Evolutionary conservation across 1,140 invertebrate species (phyloP), one percentile per base, ranked within the genome.

Genomic region (Drosophila sturtevanti): DNA sequence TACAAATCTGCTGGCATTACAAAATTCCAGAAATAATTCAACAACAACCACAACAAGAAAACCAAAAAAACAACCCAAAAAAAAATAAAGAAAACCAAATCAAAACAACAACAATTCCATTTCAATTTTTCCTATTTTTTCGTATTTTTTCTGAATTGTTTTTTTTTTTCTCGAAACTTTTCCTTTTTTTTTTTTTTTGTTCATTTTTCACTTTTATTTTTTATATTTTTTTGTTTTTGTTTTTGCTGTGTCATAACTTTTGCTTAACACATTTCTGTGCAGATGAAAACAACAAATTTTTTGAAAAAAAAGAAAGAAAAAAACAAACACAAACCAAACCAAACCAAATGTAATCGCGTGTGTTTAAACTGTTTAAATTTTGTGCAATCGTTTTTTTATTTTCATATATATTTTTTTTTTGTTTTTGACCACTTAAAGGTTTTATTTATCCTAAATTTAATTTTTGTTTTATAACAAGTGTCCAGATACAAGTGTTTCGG

Each of bases 331-430:
- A 38, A 34, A 63, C 6, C n/a, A n/a, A 44, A 59, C 14, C 10
- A 62, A 27, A 27, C 59, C 16, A 51, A 73, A 67, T 37, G 5
- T 22, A 14, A 51, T 67, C 80, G 81, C 76, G 79, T 79, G 79
- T 79, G 80, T 54, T 78, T 31, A 64, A 68, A 44, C 14, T 18
- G 41, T 44, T 48, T 38, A 14, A 38, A 4, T 21, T 21, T 48
- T 44, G 41, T 44, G 41, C 38, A 41, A 21, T 38, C 1, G 52
- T 65, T 55, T 79, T 80, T 72, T 72, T 63, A 65, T 67, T 69
- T 54, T 38, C 52, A 18, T 75, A 63, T 67, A 56, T 74, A 48
- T 67, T 74, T 54, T 38, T 31, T 55, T 31, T 66, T 74, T 18
- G 10, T 21, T 21, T 48, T 21, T 21, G 1, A 14, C n/a, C n/a